Evolutionary conservation across 2,797 vertebrate genomes (phyloP), one percentile per base, ranked within the genome.

Genomic region (Semotilus atromaculatus): DNA sequence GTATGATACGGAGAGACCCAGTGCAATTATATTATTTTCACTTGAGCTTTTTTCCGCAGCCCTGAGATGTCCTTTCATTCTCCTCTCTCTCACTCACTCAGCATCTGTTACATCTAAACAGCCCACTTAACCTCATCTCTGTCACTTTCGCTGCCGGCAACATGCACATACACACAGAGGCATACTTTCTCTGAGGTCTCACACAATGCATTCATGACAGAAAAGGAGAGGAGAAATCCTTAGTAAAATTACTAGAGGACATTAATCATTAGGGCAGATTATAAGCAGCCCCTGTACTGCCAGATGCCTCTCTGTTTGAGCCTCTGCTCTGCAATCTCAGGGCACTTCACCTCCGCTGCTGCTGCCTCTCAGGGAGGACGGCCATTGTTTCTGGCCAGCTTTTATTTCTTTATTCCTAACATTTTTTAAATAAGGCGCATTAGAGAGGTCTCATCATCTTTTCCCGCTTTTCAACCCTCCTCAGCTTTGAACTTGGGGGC

Each of bases 101-200:
- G 93, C 90, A 94, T 95, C 92, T 92, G 93, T 92, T 94, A 93
- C 92, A 93, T 95, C 93, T 94, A 94, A 92, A 91, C 89, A 94
- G 92, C 92, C 92, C 93, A 95, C 94, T 96, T 95, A 95, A 95
- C 93, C 94, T 95, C 93, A 90, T 89, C 88, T 90, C 84, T 73
- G 81, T 88, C 89, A 90, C 89, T 89, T 90, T 89, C 88, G 72
- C 87, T 53, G 84, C 66, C 40, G 62, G 82, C 84, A 68, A 68
- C 51, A 62, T 77, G 51, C 67, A 38, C 68, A 64, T 51, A 60
- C 53, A 34, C 73, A 80, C 58, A 48, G 51, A 60, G 11, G 58
- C 82, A 83, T 87, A 88, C 84, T 88, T 88, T 82, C 81, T 82
- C 74, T 82, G 48, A 81, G 84, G 84, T 87, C 88, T 87, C 88